Evolutionary conservation across 1,140 invertebrate species (phyloP).

Genomic region (Myzus persicae): DNA sequence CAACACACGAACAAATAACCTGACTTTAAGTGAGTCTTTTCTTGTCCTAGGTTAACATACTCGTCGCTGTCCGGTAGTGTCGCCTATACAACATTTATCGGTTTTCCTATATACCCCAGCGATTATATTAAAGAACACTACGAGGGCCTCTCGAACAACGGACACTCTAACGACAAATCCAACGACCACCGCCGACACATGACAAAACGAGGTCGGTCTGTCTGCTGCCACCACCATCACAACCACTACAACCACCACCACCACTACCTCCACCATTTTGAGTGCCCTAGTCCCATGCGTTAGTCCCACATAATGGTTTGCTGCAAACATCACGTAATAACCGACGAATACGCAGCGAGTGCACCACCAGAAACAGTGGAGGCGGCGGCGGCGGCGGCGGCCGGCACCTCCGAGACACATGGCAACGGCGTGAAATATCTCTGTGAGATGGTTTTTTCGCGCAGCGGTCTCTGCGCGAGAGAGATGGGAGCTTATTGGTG

Average conservation of each 20-base stretch:
- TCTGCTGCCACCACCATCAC: background rate
- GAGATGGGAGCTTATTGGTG: background rate
- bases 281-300: background rate
- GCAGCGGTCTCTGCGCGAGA: background rate
- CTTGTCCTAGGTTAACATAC: background rate
- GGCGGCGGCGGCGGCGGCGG: background rate
- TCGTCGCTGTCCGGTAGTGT: background rate
- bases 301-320: background rate
- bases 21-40: background rate
- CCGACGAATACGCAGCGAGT: background rate
- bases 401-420: background rate
- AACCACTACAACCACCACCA: background rate
- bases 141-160: background rate
- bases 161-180: background rate
- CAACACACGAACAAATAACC: background rate
- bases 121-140: background rate
- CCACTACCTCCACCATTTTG: background rate
- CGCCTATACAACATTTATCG: background rate
- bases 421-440: constrained; percentile 29
- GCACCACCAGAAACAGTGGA: background rate
- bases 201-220: background rate
- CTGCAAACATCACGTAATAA: background rate
- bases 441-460: background rate
- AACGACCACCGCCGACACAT: background rate
- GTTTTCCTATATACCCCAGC: background rate